Conservation (phyloP, 2,797 vertebrate species). For the Emys orbicularis region DNA sequence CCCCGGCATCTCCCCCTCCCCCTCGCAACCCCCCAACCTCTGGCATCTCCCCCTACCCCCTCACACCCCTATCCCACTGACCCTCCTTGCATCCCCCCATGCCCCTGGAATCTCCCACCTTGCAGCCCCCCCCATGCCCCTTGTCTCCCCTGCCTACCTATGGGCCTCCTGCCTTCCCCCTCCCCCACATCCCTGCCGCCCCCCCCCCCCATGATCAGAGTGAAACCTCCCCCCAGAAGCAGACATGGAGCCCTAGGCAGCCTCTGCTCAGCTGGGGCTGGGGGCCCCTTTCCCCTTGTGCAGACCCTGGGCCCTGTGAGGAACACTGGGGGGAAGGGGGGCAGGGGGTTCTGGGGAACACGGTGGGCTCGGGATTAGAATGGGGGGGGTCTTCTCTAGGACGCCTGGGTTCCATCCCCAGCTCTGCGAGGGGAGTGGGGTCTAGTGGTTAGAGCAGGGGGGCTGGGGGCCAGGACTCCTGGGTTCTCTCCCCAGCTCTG, state of each 20-base stretch:
- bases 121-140: too few relatives aligned
- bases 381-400: background rate
- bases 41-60: background rate
- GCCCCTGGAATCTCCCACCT: background rate
- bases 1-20: too few relatives aligned
- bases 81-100: background rate
- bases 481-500: too few relatives aligned
- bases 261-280: background rate
- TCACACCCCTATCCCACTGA: background rate
- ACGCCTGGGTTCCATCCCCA: background rate
- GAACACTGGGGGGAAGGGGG: background rate
- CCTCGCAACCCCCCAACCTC: too few relatives aligned
- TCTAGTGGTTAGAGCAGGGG: too few relatives aligned
- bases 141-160: background rate
- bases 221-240: too few relatives aligned
- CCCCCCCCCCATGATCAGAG: too few relatives aligned
- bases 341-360: background rate
- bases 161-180: background rate
- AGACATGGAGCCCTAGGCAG: background rate
- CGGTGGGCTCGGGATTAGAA: conserved; percentile 51
- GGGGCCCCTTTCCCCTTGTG: too few relatives aligned
- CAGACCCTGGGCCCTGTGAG: background rate
- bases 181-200: background rate
- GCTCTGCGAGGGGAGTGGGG: too few relatives aligned
- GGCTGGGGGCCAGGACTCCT: too few relatives aligned